Evolutionary conservation across 2,113 vertebrate species (phyloP), one percentile per base, ranked within the genome.

Genomic region (Tamias sibiricus): DNA sequence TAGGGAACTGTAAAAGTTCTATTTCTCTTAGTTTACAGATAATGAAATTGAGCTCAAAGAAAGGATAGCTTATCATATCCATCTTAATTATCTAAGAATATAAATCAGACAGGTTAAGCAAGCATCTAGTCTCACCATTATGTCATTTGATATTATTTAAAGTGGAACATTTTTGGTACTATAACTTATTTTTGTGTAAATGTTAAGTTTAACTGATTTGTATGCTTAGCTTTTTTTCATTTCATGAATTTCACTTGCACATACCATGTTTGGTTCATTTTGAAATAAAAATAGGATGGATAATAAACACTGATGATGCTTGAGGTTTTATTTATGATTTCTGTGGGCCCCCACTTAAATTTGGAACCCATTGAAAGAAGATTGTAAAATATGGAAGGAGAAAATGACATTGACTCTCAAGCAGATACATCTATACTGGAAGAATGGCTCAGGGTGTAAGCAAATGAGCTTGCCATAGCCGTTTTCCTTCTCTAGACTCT

Each of bases 201-300:
- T 88, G 62, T 95, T 91, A 28, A 84, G 11, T 87, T 90, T 84
- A 42, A 71, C 26, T 62, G 28, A 82, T 35, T 92, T 83, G 12
- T 14, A 47, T 54, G 68, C 26, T 74, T 72, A n/a, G n/a, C 8
- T 85, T 59, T 47, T 86, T 69, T 82, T 87, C 24, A 37, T 66
- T 77, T 94, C 69, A 74, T 66, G 6, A 44, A 82, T 72, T 90
- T 47, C 84, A n/a, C 64, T 28, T 64, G 35, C 52, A 42, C 52
- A 47, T 32, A 72, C 7, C 10, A 59, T 72, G 28, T 66, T 64
- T 85, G 82, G 17, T 92, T 42, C 14, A 82, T 72, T 94, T 89
- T 71, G 69, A 89, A 89, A 52, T 47, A 7, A 35, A 85, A 89
- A 11, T 90, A 35, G 3, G 44, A 82, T 59, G 22, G 49, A 66